Conservation (phyloP, 2,113 vertebrate genomes). For the Odontesthes bonariensis region DNA sequence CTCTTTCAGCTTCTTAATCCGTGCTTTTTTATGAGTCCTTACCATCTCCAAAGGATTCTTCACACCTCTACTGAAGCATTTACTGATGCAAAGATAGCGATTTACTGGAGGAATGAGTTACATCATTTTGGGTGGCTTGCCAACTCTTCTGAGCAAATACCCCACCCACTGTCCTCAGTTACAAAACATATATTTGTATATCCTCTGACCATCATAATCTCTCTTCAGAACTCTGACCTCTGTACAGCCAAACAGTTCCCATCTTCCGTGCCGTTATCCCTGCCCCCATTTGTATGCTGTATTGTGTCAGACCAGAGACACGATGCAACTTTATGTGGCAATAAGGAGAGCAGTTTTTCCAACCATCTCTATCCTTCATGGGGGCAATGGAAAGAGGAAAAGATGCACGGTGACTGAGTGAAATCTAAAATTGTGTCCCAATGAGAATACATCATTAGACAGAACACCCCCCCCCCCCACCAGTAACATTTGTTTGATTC, state of each 20-base stretch:
- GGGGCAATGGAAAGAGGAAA: constrained; percentile 4
- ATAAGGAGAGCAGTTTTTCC: not conserved
- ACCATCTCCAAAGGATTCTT: not conserved
- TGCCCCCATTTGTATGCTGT: not conserved
- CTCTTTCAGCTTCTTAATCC: not conserved
- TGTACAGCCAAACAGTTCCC: not conserved
- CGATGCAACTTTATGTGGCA: not conserved
- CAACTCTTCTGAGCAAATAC: not conserved
- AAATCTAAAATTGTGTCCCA: constrained; percentile 11
- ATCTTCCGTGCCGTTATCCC: not conserved
- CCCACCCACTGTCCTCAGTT: not conserved
- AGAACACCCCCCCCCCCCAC: constrained; percentile 15
- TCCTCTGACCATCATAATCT: not conserved
- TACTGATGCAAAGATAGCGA: not conserved
- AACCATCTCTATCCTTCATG: not conserved
- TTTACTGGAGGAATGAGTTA: no score
- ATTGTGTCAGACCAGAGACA: not conserved
- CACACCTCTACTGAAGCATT: not conserved
- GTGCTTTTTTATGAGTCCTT: no score
- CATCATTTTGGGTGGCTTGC: not conserved
- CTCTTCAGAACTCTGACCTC: not conserved
- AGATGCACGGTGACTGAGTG: not conserved
- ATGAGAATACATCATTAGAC: constrained; percentile 5
- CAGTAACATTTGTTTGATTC: constrained; percentile 5
- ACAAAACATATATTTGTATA: not conserved